Conservation (phyloP, 2,888 invertebrate species). For the Torymus texanus region DNA sequence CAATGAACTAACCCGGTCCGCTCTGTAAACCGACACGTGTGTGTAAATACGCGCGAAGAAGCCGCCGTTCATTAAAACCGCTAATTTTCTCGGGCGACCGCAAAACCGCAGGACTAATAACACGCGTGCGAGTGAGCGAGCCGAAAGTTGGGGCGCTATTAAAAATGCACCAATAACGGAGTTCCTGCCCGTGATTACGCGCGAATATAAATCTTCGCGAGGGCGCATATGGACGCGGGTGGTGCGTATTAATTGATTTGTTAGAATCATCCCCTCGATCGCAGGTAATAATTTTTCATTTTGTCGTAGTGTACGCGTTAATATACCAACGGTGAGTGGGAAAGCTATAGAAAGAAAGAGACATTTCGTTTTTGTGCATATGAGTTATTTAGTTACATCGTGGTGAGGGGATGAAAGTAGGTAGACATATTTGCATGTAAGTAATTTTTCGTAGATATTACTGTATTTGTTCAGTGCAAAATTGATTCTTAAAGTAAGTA, state of each 20-base stretch:
- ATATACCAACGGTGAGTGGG: neutral
- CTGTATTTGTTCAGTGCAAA: no score
- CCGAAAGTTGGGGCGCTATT: neutral
- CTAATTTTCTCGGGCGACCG: slow-evolving; percentile 63
- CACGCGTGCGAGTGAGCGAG: slow-evolving; percentile 62
- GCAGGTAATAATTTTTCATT: slow-evolving; percentile 38
- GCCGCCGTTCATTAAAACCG: slow-evolving; percentile 55
- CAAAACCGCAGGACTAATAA: slow-evolving; percentile 70
- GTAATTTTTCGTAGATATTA: no score
- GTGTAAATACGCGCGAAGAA: neutral
- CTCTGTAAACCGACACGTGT: no score
- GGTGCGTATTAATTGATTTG: neutral
- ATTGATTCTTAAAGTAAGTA: no score
- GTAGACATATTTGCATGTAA: no score
- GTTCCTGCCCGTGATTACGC: neutral
- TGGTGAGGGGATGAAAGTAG: no score
- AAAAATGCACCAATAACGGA: slow-evolving; percentile 34
- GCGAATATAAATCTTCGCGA: no score
- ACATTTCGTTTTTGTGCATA: neutral
- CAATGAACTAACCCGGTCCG: no score
- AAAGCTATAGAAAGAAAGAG: no score
- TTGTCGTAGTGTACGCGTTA: neutral
- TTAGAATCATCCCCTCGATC: slow-evolving; percentile 25
- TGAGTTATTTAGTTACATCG: no score
- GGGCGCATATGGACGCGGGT: no score